Percentiles rank a stretch among this genome's conserved stretches.
phyloP scores from a whole-genome alignment of 2,797 vertebrate species.

The Zenarchopterus dispar region DNA sequence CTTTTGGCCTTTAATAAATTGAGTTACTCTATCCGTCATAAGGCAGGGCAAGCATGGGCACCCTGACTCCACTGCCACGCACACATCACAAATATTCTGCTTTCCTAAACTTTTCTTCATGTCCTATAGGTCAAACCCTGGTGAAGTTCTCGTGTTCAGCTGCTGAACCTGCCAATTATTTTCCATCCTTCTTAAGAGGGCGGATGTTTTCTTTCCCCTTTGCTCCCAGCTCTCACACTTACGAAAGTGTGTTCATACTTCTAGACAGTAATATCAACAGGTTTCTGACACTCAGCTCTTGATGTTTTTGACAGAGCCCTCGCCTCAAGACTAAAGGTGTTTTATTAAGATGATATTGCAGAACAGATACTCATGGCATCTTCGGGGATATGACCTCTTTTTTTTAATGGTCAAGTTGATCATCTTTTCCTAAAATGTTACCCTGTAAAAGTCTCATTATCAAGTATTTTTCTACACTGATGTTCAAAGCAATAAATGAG shows the following conservation, averaged over 20 bases:
- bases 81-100: conserved; percentile 36
- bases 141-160: conserved; percentile 64
- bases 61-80: conserved; percentile 26
- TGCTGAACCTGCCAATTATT: conserved; percentile 75
- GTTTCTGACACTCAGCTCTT: conserved; percentile 25
- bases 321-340: no score
- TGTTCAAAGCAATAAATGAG: not conserved
- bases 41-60: conserved; percentile 73
- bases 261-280: conserved; percentile 24
- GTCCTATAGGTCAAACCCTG: conserved; percentile 66
- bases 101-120: conserved; percentile 45
- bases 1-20: conserved; percentile 78
- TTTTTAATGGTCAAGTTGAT: no score
- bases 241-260: conserved; percentile 46
- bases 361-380: not conserved
- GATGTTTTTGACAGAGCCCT: conserved; percentile 5
- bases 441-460: not conserved
- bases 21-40: conserved; percentile 82
- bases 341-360: conserved; percentile 4
- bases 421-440: not conserved
- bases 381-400: not conserved
- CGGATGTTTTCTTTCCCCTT: conserved; percentile 56
- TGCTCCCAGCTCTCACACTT: conserved; percentile 13
- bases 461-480: not conserved
- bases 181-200: conserved; percentile 50